Conservation (phyloP, 2,888 invertebrate genomes). For the Athrips mouffetella region DNA sequence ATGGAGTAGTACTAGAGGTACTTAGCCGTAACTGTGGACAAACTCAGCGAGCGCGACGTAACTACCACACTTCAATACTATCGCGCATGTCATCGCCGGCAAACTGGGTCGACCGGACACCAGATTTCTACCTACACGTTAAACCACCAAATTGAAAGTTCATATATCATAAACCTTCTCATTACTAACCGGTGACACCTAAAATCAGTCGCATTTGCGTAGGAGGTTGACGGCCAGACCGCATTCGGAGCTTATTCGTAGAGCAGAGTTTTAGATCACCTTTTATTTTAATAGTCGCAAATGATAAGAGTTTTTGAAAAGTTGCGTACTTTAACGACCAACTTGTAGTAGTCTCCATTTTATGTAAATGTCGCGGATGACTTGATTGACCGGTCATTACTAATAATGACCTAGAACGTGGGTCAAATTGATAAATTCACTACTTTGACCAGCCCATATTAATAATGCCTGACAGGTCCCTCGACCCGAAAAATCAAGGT, state of each 20-base stretch:
- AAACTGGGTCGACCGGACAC: constrained; percentile 72
- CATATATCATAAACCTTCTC: constrained; percentile 40
- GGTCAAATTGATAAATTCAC: no score
- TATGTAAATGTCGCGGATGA: no score
- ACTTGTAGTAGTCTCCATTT: no score
- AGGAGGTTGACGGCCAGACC: constrained; percentile 39
- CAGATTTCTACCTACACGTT: constrained; percentile 46
- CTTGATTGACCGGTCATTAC: no score
- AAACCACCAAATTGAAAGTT: constrained; percentile 42
- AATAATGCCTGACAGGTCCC: no score
- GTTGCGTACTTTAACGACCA: constrained; percentile 24
- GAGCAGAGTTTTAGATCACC: constrained; percentile 22
- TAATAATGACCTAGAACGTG: no score
- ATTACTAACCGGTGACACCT: constrained; percentile 39
- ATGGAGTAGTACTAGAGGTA: constrained; percentile 17
- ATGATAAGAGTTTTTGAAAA: constrained; percentile 34
- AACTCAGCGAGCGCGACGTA: constrained; percentile 37
- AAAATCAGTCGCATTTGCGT: constrained; percentile 41
- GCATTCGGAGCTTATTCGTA: constrained; percentile 15
- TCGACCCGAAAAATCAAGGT: no score
- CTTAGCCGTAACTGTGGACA: constrained; percentile 18
- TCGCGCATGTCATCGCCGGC: constrained; percentile 56
- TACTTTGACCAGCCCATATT: no score
- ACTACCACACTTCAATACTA: constrained; percentile 53
- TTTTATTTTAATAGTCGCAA: no score